phyloP scores from a whole-genome alignment of 2,888 invertebrate species.

The Camponotus fellah region DNA sequence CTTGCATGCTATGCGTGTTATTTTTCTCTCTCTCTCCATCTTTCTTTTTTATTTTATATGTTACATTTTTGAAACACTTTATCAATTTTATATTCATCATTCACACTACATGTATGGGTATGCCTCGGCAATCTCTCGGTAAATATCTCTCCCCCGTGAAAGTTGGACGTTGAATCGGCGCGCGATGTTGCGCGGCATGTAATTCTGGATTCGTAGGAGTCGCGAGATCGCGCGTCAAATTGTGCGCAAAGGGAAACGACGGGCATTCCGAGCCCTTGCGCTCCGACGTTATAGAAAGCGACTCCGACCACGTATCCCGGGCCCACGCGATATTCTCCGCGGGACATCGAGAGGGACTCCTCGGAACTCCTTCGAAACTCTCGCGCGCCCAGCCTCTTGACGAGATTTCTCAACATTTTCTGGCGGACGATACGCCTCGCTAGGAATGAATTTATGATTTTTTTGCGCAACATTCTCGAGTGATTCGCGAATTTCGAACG shows the following conservation, averaged over 20 bases:
- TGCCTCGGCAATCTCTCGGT: not conserved
- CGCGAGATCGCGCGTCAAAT: conserved; percentile 23
- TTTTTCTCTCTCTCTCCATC: not conserved
- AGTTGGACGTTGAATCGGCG: not conserved
- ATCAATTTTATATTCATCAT: not conserved
- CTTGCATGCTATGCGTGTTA: too few species aligned
- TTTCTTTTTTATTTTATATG: not conserved
- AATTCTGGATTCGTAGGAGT: conserved; percentile 8
- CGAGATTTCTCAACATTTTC: conserved; percentile 22
- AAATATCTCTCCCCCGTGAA: not conserved
- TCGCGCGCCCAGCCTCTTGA: conserved; percentile 27
- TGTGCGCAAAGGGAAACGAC: conserved; percentile 63
- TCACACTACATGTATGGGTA: not conserved
- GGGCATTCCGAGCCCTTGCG: conserved; percentile 80
- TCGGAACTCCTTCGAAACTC: conserved; percentile 55
- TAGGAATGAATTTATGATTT: conserved; percentile 10
- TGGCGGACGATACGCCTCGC: conserved; percentile 23
- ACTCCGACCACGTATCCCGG: conserved; percentile 79
- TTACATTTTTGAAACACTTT: not conserved
- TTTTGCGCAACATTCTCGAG: not conserved
- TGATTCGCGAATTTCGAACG: not conserved
- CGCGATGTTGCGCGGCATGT: not conserved
- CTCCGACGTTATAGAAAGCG: conserved; percentile 79
- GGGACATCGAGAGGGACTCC: conserved; percentile 39
- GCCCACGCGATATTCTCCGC: conserved; percentile 77